These are phyloP conservation scores for Mesorhabditis belari DNA, from an alignment of 2,888 invertebrate genomes.

Conservation along the genomic window DNA sequence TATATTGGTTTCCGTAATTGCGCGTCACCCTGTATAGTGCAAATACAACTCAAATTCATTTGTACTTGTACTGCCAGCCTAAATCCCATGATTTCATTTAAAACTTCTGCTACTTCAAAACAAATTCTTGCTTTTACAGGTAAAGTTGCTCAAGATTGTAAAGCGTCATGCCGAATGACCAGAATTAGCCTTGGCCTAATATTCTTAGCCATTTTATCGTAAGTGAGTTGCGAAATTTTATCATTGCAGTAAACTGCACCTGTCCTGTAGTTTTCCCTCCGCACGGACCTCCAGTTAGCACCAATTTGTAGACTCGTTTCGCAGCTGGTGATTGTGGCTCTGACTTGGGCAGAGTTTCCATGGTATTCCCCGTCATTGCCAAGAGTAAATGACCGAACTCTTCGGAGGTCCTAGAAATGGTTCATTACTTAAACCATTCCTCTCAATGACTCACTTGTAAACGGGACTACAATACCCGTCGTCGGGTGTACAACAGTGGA, in stretches of 20 bases:
- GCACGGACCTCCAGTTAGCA: conserved; percentile 51
- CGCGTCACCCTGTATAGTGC: too few species aligned
- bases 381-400: neutral
- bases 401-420: neutral
- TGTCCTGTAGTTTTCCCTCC: conserved; percentile 52
- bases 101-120: too few species aligned
- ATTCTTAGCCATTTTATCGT: too few species aligned
- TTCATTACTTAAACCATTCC: too few species aligned
- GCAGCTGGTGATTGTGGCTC: neutral
- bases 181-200: too few species aligned
- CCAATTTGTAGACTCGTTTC: conserved; percentile 34
- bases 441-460: neutral
- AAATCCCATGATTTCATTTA: too few species aligned
- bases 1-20: too few species aligned
- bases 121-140: too few species aligned
- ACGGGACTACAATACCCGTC: neutral
- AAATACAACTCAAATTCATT: too few species aligned
- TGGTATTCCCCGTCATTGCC: neutral
- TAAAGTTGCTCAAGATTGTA: too few species aligned
- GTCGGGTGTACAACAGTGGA: neutral
- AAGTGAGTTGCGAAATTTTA: neutral
- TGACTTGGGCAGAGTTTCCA: neutral
- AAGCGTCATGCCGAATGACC: too few species aligned
- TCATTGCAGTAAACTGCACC: conserved; percentile 6
- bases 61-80: too few species aligned